Percentiles rank a stretch among this genome's conserved stretches.
These are phyloP conservation scores for Phthorimaea operculella DNA, from an alignment of 1,140 invertebrate genomes.

Conservation along the genomic window DNA sequence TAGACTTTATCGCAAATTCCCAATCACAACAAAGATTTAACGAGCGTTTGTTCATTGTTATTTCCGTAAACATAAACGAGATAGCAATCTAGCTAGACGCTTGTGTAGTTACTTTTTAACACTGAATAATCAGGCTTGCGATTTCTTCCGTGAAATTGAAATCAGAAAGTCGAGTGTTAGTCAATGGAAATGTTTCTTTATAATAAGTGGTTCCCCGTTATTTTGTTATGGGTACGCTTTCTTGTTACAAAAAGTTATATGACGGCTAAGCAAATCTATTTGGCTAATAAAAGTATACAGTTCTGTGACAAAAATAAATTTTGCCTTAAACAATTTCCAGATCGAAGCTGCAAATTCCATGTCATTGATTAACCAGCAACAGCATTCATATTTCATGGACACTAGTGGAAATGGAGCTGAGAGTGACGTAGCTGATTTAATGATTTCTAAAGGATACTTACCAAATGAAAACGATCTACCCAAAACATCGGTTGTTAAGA, in stretches of 20 bases:
- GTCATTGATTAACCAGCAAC: constrained; percentile 17
- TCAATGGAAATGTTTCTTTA: too few relatives aligned
- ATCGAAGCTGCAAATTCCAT: constrained; percentile 19
- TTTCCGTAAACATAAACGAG: constrained; percentile 31
- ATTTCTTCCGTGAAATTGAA: constrained; percentile 33
- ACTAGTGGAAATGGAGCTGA: constrained; percentile 21
- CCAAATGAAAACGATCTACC: constrained; percentile 39
- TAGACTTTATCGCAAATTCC: not conserved
- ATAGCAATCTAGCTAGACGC: constrained; percentile 13
- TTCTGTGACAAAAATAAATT: too few relatives aligned
- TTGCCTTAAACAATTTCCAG: constrained; percentile 26
- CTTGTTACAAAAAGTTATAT: constrained; percentile 7
- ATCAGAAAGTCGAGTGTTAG: not conserved
- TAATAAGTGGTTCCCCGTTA: constrained; percentile 1
- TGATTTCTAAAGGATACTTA: constrained; percentile 40
- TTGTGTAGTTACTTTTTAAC: not conserved
- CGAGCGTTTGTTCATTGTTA: constrained; percentile 41
- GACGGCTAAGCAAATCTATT: too few relatives aligned
- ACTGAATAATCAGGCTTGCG: too few relatives aligned
- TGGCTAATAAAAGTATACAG: too few relatives aligned
- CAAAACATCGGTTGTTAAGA: constrained; percentile 30
- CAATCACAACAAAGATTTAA: constrained; percentile 24
- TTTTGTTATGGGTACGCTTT: constrained; percentile 22
- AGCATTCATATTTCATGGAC: constrained; percentile 22
- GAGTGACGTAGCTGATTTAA: constrained; percentile 33